Conservation (phyloP, 1,140 invertebrate genomes). For the Drosophila ironensis region DNA sequence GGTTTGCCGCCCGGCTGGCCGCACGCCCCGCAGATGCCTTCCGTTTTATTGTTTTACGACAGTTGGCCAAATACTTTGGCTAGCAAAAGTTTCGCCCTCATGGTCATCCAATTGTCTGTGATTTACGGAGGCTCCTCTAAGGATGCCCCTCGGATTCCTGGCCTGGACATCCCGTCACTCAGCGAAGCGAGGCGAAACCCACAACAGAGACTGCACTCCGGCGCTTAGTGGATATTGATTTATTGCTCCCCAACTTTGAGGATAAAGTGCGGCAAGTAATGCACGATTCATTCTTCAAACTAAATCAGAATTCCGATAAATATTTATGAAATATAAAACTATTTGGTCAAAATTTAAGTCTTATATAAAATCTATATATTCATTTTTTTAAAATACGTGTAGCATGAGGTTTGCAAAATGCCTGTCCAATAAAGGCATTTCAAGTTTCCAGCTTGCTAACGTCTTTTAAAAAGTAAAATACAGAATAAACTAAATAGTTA, state of each 20-base stretch:
- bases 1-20: conserved; percentile 4
- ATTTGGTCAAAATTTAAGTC: no score
- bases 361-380: no score
- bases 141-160: neutral
- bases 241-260: conserved; percentile 31
- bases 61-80: conserved; percentile 76
- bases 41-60: conserved; percentile 77
- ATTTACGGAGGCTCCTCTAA: conserved; percentile 50
- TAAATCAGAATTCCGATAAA: no score
- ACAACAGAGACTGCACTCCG: conserved; percentile 35
- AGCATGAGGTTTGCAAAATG: no score
- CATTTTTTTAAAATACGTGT: no score
- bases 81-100: conserved; percentile 66
- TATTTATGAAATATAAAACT: no score
- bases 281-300: no score
- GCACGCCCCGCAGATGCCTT: conserved; percentile 37
- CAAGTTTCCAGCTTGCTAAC: no score
- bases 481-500: neutral
- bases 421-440: no score
- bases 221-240: conserved; percentile 72
- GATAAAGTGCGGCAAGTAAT: neutral
- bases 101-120: conserved; percentile 78
- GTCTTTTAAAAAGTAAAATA: neutral
- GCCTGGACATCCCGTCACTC: conserved; percentile 19
- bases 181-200: conserved; percentile 16